A percentile compares a stretch with the other conserved stretches of the same genome.
These are phyloP conservation scores for Stigmatopora argus DNA, from an alignment of 2,113 vertebrate genomes.

Conservation along the genomic window DNA sequence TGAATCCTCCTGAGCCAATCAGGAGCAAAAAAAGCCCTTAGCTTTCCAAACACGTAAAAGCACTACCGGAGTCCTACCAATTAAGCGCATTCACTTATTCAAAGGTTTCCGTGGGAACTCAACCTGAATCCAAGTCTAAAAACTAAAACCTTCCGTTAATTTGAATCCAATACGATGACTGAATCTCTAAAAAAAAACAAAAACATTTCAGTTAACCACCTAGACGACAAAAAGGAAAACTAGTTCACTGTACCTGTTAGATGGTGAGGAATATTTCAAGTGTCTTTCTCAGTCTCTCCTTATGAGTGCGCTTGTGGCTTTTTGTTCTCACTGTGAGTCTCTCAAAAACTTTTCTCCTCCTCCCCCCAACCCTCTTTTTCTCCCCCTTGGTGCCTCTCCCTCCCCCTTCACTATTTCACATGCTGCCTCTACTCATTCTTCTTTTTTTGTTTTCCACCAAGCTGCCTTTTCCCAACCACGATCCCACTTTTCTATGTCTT, in stretches of 20 bases:
- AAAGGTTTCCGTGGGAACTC: conserved; percentile 51
- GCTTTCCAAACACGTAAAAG: neutral
- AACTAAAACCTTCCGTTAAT: neutral
- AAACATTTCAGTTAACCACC: neutral
- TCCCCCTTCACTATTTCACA: conserved; percentile 16
- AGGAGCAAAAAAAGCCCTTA: neutral
- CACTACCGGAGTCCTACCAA: neutral
- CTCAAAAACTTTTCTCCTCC: conserved; percentile 45
- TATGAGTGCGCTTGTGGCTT: conserved; percentile 20
- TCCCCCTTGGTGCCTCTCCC: conserved; percentile 32
- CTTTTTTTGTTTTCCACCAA: conserved; percentile 18
- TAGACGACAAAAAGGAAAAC: neutral
- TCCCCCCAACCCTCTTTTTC: conserved; percentile 46
- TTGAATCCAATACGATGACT: neutral
- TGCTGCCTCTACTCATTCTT: conserved; percentile 9
- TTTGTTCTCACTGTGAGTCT: conserved; percentile 34
- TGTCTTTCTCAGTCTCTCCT: conserved; percentile 6
- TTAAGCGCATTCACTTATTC: conserved; percentile 12
- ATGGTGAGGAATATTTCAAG: conserved; percentile 6
- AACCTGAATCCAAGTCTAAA: neutral
- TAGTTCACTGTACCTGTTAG: conserved; percentile 46
- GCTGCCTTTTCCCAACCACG: conserved; percentile 9
- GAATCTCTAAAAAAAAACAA: neutral
- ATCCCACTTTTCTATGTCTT: conserved; percentile 9
- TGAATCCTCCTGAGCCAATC: too few relatives aligned